phyloP scores from a whole-genome alignment of 2,888 invertebrate species.

The Gnatocerus cornutus region DNA sequence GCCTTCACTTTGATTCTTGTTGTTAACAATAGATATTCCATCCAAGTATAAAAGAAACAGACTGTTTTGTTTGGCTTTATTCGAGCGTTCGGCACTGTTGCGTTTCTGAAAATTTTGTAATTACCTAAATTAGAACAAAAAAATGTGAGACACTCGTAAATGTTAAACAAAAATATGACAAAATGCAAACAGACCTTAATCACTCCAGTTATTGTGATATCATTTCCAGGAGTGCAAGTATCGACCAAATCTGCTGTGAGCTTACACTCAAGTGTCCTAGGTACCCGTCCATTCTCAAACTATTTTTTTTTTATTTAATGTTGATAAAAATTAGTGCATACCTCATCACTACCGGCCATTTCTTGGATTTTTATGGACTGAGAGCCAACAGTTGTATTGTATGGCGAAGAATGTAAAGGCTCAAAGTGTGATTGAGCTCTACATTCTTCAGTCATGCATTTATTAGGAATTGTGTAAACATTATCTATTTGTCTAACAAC shows the following conservation, averaged over 20 bases:
- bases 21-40: conserved; percentile 84
- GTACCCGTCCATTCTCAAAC: conserved; percentile 81
- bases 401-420: conserved; percentile 77
- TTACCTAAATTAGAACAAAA: not conserved
- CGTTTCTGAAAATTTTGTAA: conserved; percentile 71
- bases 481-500: conserved; percentile 79
- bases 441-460: conserved; percentile 75
- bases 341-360: conserved; percentile 79
- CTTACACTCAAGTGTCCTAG: conserved; percentile 89
- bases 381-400: conserved; percentile 84
- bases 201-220: conserved; percentile 89
- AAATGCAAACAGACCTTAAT: conserved; percentile 77
- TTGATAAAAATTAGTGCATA: conserved; percentile 59
- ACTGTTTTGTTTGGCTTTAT: conserved; percentile 75
- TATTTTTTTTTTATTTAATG: conserved; percentile 63
- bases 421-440: conserved; percentile 77
- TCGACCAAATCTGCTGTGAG: conserved; percentile 88
- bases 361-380: conserved; percentile 91
- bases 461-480: conserved; percentile 75
- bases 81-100: conserved; percentile 74
- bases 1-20: conserved; percentile 78
- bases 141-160: too few species aligned
- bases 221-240: conserved; percentile 90
- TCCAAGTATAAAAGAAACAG: conserved; percentile 85
- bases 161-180: too few species aligned